Base-by-base conservation (phyloP, 2,797 vertebrate species). In the Danio jaintianensis region DNA sequence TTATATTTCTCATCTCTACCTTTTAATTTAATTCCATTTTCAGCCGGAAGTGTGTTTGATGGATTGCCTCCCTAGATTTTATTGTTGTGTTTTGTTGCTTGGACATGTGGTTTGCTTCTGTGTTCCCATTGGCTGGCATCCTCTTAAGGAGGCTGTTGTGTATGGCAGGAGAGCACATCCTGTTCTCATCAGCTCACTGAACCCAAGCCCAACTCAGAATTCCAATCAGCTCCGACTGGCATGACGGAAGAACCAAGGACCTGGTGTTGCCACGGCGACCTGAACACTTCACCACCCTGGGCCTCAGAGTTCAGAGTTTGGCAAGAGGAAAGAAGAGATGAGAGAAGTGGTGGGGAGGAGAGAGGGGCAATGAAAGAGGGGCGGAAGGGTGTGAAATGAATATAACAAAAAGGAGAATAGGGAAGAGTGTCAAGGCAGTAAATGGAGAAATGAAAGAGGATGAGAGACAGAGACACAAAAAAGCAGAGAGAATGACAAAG, bases 121-220 rank as follows among this genome's bases (percentile, higher is more conserved):
- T 59, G 20, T 40, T 66, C 62, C 42, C 38, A 69, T 76, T 68
- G 66, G 64, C 59, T 63, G 78, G 59, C 42, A 16, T 50, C 42
- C 73, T 11, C n/a, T 47, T 42, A 69, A 61, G 59, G 11, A 52
- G 11, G 47, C 48, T 50, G 66, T 68, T 63, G 64, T 63, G 79
- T 72, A 13, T 36, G 68, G 71, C 29, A 81, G 67, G 63, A 64
- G 47, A 77, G 79, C 81, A 82, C 81, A 75, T 85, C 85, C 83
- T 81, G 81, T 86, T 82, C 79, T 79, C 83, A 82, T 86, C 77
- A 81, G 83, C 66, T 70, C 75, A 77, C 43, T 62, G 62, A 72
- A 68, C 4, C 29, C 1, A 36, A 59, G 74, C 29, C 48, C 50
- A 18, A 74, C 45, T 36, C 71, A 78, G 82, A 86, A 87, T 87